These are phyloP conservation scores for Cosmia pyralina DNA, from an alignment of 2,888 invertebrate species.

Conservation along the genomic window DNA sequence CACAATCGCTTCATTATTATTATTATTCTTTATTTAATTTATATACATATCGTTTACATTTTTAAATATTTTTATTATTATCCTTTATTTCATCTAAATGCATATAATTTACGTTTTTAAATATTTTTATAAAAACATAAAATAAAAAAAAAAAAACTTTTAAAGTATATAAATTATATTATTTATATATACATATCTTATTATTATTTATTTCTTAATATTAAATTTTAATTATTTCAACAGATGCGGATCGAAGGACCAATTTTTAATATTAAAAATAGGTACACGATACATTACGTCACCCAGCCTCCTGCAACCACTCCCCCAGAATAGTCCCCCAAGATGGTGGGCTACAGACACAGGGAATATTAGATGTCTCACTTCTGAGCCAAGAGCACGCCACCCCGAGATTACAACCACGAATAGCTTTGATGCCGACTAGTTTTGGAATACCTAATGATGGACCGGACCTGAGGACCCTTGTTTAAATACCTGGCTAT, in stretches of 20 bases:
- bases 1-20: no score
- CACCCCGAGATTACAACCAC: slow-evolving; percentile 55
- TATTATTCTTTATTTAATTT: no score
- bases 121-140: no score
- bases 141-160: no score
- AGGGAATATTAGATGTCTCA: slow-evolving; percentile 88
- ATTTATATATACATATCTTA: no score
- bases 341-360: slow-evolving; percentile 71
- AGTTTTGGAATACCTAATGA: slow-evolving; percentile 65
- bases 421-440: slow-evolving; percentile 60
- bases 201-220: no score
- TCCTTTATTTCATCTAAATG: no score
- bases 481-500: slow-evolving; percentile 30
- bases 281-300: background rate
- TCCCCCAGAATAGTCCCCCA: slow-evolving; percentile 61
- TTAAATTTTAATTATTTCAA: no score
- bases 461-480: slow-evolving; percentile 47
- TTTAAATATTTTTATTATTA: no score
- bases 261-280: background rate
- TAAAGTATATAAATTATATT: no score
- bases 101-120: no score
- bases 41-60: no score
- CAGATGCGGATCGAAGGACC: background rate
- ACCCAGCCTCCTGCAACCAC: background rate
- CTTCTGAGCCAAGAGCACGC: slow-evolving; percentile 76